Evolutionary conservation across 2,888 invertebrate species (phyloP).

Genomic region (Bugulina stolonifera): DNA sequence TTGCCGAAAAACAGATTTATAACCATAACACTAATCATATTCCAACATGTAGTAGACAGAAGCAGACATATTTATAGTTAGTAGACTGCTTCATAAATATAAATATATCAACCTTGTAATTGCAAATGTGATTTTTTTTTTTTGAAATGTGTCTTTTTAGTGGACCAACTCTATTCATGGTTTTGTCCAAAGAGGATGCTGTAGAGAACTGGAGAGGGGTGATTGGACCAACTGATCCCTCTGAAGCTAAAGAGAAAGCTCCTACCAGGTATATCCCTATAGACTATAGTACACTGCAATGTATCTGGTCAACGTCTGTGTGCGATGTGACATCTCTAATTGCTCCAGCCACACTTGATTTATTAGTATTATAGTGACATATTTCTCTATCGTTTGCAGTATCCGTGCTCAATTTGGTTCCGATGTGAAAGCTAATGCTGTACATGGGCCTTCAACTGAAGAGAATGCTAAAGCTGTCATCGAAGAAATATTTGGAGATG

Average conservation of each 20-base stretch:
- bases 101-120: too few species aligned
- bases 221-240: constrained; percentile 47
- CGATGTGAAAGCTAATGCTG: constrained; percentile 43
- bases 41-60: too few species aligned
- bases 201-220: constrained; percentile 43
- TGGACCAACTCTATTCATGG: constrained; percentile 47
- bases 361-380: background rate
- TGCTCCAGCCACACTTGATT: background rate
- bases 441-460: constrained; percentile 43
- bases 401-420: constrained; percentile 46
- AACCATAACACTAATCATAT: too few species aligned
- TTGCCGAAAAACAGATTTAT: too few species aligned
- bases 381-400: constrained; percentile 32
- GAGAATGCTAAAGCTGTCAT: constrained; percentile 39
- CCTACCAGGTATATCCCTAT: constrained; percentile 43
- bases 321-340: too few species aligned
- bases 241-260: constrained; percentile 41
- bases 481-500: constrained; percentile 43
- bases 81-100: too few species aligned
- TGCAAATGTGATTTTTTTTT: too few species aligned
- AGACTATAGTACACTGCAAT: background rate
- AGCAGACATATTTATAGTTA: too few species aligned
- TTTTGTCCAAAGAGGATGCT: constrained; percentile 46
- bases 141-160: constrained; percentile 36
- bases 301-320: too few species aligned